Evolutionary conservation across 2,888 invertebrate genomes (phyloP), one percentile per base, ranked within the genome.

Genomic region (Apotomis capreana): DNA sequence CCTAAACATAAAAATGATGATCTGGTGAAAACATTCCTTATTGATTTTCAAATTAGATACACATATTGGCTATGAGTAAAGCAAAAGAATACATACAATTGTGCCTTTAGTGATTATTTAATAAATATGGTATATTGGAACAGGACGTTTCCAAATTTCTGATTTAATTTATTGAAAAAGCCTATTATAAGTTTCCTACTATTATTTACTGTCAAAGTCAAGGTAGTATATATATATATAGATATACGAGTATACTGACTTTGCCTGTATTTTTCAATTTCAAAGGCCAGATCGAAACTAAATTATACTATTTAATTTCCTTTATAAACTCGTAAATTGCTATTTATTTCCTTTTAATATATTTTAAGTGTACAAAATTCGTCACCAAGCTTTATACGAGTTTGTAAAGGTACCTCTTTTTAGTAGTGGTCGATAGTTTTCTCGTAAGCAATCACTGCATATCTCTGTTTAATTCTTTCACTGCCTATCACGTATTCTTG

Each of bases 361-460:
- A 26, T 26, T 2, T 26, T 26, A 26, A 26, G 26, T 26, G 26
- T 6, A 40, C 40, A 40, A 40, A 40, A 40, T 40, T 40, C 6
- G 9, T 49, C 9, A 0, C 12, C 2, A 8, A 49, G 49, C 40
- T 5, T 6, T 8, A 36, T 37, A 36, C 12, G 6, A 58, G 58
- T 37, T 58, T 37, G n/a, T 37, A n/a, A 58, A 58, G 12, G 26
- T 40, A 40, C 5, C 5, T 40, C 5, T 6, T 5, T 40, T 5
- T 40, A 40, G 46, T 13, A 61, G 12, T 49, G 46, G 15, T 61
- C 8, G 15, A 46, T 40, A 10, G 36, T n/a, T 44, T 64, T 64
- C 36, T 36, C 5, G 40, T 58, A 64, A 61, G 65, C 70, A 70
- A 70, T 70, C 13, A 54, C 54, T 55, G 65, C 65, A 70, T 70